These are phyloP conservation scores for Ditylenchus dipsaci DNA, from an alignment of 1,140 invertebrate genomes.

Conservation along the genomic window DNA sequence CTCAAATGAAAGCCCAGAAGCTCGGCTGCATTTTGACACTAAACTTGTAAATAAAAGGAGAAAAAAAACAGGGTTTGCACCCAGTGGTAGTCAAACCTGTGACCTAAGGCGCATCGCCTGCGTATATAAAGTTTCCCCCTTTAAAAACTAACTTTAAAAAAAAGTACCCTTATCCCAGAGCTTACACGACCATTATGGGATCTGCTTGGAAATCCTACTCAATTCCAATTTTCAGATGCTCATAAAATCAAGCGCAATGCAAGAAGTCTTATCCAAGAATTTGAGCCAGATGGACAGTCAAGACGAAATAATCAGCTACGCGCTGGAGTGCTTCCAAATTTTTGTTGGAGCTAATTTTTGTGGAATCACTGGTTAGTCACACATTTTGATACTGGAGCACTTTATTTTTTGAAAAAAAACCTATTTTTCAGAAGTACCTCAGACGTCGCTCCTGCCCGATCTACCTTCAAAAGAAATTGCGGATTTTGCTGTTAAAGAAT, in stretches of 20 bases:
- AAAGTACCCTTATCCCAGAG: too few species aligned
- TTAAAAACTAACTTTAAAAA: too few species aligned
- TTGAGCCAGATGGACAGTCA: neutral
- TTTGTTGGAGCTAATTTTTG: constrained; percentile 32
- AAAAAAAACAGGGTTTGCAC: too few species aligned
- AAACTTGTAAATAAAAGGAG: too few species aligned
- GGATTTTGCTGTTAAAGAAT: neutral
- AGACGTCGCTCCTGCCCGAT: neutral
- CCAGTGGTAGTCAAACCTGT: too few species aligned
- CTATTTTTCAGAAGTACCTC: neutral
- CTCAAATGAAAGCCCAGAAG: too few species aligned
- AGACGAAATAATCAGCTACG: constrained; percentile 17
- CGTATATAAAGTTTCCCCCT: too few species aligned
- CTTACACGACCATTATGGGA: too few species aligned
- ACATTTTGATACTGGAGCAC: neutral
- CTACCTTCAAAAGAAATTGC: neutral
- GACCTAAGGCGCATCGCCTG: too few species aligned
- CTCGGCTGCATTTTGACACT: too few species aligned
- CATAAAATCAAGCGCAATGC: neutral
- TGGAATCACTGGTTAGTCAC: constrained; percentile 13
- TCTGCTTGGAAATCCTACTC: too few species aligned
- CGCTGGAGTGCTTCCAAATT: constrained; percentile 7
- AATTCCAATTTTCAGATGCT: too few species aligned
- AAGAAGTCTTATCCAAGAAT: neutral
- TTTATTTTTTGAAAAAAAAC: neutral